Base-by-base conservation (phyloP, 1,140 invertebrate genomes). In the Caenorhabditis latens region DNA sequence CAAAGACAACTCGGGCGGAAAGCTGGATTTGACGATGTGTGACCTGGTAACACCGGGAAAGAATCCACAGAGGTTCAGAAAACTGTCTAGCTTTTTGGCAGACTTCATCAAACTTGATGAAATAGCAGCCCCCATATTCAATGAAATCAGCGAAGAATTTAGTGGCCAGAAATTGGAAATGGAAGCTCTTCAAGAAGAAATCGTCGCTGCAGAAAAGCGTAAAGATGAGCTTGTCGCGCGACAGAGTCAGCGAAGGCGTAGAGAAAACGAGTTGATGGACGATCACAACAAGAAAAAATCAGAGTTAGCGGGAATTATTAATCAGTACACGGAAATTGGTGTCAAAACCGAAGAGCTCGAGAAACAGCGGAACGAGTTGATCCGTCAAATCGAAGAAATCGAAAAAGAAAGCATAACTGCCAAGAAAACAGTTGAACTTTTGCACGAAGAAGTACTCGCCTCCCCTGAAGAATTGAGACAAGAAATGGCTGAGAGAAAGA, bases 381-480 rank as follows among this genome's bases (percentile, higher is more conserved):
- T 21, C 4, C 43, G 11, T 13, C 71, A 79, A 9, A 53, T 79
- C 1, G 46, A 79, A 79, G 43, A 48, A 13, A 11, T 53, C 7
- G 71, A 79, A 79, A 43, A n/a, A 40, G 71, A 79, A 79, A 50
- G 14, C 3, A 13, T 79, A 9, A 79, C 71, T 11, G 71, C 40
- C 1, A 79, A 79, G n/a, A 79, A 79, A 24, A 79, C 71, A 50
- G 19, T 79, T 24, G 71, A 79, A 14, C 46, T 53, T 79, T 24
- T 79, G n/a, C 53, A 16, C 14, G 71, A 79, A 50, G 71, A 79
- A 79, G 71, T 79, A 6, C n/a, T 79, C 8, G 11, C 43, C 13
- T 79, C 71, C 11, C 71, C 71, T 0, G 71, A 79, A 79, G 46
- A 79, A 14, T n/a, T 79, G 46, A 79, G 53, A 79, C 71, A 79